Evolutionary conservation across 2,113 vertebrate species (phyloP).

Genomic region (Picathartes gymnocephalus): DNA sequence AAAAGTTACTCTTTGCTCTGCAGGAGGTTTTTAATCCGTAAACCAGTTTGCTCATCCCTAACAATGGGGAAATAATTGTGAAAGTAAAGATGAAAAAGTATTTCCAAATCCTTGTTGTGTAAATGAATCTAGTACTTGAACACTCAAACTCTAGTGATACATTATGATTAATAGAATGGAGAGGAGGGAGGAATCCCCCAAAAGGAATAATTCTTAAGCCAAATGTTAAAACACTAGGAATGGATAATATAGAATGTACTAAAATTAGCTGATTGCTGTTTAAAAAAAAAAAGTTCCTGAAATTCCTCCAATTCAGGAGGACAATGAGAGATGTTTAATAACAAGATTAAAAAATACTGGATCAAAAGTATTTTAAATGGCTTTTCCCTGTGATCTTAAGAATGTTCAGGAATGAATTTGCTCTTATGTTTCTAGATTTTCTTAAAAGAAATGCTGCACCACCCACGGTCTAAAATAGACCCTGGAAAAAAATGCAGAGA

Average conservation of each 20-base stretch:
- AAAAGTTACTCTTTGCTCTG: neutral
- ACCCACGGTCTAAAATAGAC: neutral
- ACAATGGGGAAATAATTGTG: neutral
- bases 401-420: neutral
- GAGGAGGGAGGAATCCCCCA: neutral
- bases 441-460: neutral
- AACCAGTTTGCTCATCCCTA: neutral
- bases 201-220: neutral
- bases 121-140: neutral
- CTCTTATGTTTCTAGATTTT: neutral
- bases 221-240: neutral
- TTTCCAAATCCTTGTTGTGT: neutral
- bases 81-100: neutral
- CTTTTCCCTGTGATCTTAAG: neutral
- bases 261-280: neutral
- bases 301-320: neutral
- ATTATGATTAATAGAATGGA: neutral
- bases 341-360: neutral
- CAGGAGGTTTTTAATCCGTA: neutral
- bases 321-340: neutral
- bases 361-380: neutral
- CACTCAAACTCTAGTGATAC: neutral
- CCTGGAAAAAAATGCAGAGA: neutral
- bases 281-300: neutral
- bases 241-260: neutral